A percentile compares a stretch with the other conserved stretches of the same genome.
Conservation (phyloP, 2,888 invertebrate species). For the Colostygia pectinataria region DNA sequence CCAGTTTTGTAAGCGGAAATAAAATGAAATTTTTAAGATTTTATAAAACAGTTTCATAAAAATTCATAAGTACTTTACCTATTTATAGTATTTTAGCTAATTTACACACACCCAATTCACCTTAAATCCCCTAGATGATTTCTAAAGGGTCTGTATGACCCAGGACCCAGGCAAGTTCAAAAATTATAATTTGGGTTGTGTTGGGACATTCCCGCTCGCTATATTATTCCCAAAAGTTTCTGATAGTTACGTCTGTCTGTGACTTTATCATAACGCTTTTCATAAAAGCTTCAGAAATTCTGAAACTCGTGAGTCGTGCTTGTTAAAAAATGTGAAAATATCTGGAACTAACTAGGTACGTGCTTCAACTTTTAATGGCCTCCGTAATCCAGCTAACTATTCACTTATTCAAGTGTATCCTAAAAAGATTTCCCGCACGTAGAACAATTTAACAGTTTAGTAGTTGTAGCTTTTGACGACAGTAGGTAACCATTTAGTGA, state of each 20-base stretch:
- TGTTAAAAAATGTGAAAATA: slow-evolving; percentile 16
- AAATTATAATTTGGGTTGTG: too few relatives aligned
- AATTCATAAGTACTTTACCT: too few relatives aligned
- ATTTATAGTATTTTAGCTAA: too few relatives aligned
- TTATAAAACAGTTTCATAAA: too few relatives aligned
- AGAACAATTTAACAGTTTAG: slow-evolving; percentile 16
- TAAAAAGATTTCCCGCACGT: slow-evolving; percentile 8
- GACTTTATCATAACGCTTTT: slow-evolving; percentile 9
- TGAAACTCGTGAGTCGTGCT: slow-evolving; percentile 13
- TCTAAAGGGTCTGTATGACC: too few relatives aligned
- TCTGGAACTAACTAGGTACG: slow-evolving; percentile 16
- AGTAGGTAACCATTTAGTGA: slow-evolving; percentile 23
- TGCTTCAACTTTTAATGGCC: slow-evolving; percentile 20
- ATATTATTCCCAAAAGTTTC: too few relatives aligned
- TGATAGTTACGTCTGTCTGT: background rate
- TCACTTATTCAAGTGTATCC: slow-evolving; percentile 1
- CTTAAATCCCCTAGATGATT: too few relatives aligned
- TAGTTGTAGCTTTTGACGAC: slow-evolving; percentile 10
- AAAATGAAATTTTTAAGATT: background rate
- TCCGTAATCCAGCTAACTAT: slow-evolving; percentile 1
- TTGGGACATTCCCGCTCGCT: background rate
- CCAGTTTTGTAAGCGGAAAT: slow-evolving; percentile 16
- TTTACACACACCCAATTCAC: too few relatives aligned
- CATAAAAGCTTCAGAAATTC: slow-evolving; percentile 1
- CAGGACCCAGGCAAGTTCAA: too few relatives aligned